Percentiles rank a stretch among this genome's conserved stretches.
phyloP scores from a whole-genome alignment of 2,888 invertebrate genomes.

The Hanleya hanleyi region DNA sequence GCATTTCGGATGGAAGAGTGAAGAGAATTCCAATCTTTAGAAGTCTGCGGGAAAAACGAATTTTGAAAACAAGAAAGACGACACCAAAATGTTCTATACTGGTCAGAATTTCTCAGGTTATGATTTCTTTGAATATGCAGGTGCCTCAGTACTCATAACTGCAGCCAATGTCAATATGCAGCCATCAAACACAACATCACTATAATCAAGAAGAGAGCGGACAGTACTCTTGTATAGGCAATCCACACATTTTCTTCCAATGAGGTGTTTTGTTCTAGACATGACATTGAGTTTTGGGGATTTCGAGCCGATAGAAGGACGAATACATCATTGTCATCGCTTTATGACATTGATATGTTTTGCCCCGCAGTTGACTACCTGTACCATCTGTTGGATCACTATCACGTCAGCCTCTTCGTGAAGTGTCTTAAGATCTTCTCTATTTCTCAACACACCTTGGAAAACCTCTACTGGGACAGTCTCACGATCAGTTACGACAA shows the following conservation, averaged over 20 bases:
- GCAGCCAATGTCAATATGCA: background rate
- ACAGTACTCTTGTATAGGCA: too few species aligned
- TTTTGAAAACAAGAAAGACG: too few species aligned
- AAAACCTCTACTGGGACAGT: background rate
- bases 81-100: too few species aligned
- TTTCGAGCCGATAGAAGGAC: background rate
- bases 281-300: background rate
- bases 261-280: background rate
- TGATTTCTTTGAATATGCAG: too few species aligned
- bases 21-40: too few species aligned
- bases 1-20: too few species aligned
- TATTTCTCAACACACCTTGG: background rate
- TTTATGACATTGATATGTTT: background rate
- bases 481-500: background rate
- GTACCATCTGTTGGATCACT: background rate
- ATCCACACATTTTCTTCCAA: too few species aligned
- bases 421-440: background rate
- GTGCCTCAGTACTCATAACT: background rate
- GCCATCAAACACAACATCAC: too few species aligned
- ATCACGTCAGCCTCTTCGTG: background rate
- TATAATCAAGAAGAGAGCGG: too few species aligned
- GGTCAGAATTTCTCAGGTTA: too few species aligned
- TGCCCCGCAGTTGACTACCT: background rate
- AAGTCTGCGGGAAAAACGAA: too few species aligned
- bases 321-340: background rate